A percentile compares a stretch with the other conserved stretches of the same genome.
Conservation (phyloP, 2,888 invertebrate species). For the Drosophila suboccidentalis region DNA sequence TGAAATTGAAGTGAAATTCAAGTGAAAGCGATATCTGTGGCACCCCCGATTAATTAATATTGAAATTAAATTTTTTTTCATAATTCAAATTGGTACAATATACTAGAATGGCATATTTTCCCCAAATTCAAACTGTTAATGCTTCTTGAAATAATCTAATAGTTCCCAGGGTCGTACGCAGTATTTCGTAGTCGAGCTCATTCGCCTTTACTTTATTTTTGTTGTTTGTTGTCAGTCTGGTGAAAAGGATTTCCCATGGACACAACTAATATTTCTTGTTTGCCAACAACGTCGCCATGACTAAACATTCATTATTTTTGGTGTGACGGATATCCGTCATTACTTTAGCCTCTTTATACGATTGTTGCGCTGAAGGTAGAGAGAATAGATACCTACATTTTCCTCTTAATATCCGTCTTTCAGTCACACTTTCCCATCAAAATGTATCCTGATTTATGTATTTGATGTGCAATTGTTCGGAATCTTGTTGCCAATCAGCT, state of each 20-base stretch:
- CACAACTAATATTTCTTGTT: conserved; percentile 52
- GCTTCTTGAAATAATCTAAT: neutral
- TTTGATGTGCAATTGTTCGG: conserved; percentile 40
- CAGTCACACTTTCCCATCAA: neutral
- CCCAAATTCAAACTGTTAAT: too few relatives aligned
- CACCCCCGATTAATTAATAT: neutral
- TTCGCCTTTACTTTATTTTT: neutral
- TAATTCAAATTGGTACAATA: too few relatives aligned
- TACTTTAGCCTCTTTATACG: conserved; percentile 10
- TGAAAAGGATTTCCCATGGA: conserved; percentile 21
- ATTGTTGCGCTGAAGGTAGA: conserved; percentile 6
- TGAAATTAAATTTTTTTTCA: neutral
- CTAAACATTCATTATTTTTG: conserved; percentile 53
- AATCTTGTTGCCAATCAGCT: conserved; percentile 53
- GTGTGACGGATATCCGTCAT: conserved; percentile 56
- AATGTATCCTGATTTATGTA: conserved; percentile 24
- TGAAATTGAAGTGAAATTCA: too few relatives aligned
- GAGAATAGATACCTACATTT: neutral
- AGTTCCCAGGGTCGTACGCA: neutral
- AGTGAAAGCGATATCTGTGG: too few relatives aligned
- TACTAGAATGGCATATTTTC: too few relatives aligned
- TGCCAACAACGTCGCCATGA: conserved; percentile 30
- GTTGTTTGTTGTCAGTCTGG: neutral
- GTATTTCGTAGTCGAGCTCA: conserved; percentile 2
- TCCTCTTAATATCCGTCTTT: neutral